Percentiles rank a stretch among this genome's conserved stretches.
phyloP scores from a whole-genome alignment of 2,797 vertebrate genomes.

The Poeciliopsis turneri region DNA sequence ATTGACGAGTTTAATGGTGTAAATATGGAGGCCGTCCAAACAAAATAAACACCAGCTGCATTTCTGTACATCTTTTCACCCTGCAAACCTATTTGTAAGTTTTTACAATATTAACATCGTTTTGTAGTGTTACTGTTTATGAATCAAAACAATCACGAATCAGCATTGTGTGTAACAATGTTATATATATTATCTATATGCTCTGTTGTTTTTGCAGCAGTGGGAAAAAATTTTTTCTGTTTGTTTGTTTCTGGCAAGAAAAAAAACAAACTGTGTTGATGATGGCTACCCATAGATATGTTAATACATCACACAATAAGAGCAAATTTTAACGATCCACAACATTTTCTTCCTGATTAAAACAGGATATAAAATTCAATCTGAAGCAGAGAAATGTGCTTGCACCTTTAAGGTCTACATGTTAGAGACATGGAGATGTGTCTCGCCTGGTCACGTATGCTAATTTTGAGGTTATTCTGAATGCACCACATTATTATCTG shows the following conservation, averaged over 20 bases:
- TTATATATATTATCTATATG: neutral
- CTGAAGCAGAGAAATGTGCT: neutral
- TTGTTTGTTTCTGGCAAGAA: neutral
- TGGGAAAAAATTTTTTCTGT: neutral
- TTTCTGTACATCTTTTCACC: neutral
- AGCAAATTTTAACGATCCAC: too few species aligned
- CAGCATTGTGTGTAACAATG: neutral
- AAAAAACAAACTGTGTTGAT: neutral
- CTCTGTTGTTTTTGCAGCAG: neutral
- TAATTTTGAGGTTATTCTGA: constrained; percentile 65
- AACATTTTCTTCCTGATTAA: neutral
- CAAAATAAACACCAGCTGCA: neutral
- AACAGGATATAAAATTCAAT: neutral
- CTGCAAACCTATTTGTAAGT: neutral
- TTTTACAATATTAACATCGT: neutral
- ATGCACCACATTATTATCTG: constrained; percentile 26
- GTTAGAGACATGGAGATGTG: neutral
- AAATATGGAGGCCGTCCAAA: neutral
- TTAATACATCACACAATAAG: neutral
- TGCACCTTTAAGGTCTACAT: neutral
- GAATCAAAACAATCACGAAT: neutral
- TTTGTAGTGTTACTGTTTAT: neutral
- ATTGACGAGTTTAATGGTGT: neutral
- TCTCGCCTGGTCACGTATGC: constrained; percentile 19
- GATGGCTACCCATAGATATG: neutral